Conservation (phyloP, 1,140 invertebrate species). For the Anadara kagoshimensis region DNA sequence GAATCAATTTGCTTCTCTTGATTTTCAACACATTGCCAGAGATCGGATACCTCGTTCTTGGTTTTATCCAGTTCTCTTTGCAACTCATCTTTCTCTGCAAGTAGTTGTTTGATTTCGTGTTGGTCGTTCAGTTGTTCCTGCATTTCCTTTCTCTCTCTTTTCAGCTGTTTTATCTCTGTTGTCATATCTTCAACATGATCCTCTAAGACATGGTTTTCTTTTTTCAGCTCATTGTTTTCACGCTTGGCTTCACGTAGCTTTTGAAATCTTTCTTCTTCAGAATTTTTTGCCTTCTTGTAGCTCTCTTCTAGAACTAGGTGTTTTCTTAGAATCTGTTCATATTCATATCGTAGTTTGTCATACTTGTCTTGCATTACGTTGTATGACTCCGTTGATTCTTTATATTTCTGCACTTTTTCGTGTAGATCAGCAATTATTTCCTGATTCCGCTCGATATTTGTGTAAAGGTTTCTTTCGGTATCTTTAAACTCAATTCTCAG, state of each 20-base stretch:
- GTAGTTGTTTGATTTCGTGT: conserved; percentile 26
- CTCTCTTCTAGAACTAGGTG: neutral
- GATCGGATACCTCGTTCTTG: conserved; percentile 24
- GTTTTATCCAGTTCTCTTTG: conserved; percentile 27
- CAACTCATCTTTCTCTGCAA: conserved; percentile 32
- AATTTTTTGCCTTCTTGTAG: conserved; percentile 17
- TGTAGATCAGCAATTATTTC: conserved; percentile 10
- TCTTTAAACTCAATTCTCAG: conserved; percentile 23
- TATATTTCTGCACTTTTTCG: conserved; percentile 19
- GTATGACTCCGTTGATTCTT: conserved; percentile 17
- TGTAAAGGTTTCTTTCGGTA: neutral
- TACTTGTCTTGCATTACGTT: conserved; percentile 19
- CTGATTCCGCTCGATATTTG: conserved; percentile 14
- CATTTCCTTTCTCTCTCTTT: conserved; percentile 21
- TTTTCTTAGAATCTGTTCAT: too few relatives aligned
- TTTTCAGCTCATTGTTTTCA: conserved; percentile 24
- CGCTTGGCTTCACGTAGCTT: conserved; percentile 8
- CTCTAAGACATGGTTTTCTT: conserved; percentile 6
- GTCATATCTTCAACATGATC: conserved; percentile 16
- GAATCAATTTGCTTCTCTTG: conserved; percentile 1
- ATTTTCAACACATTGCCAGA: conserved; percentile 9
- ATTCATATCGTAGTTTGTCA: conserved; percentile 9
- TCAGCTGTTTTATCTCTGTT: conserved; percentile 16
- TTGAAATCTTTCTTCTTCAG: conserved; percentile 27
- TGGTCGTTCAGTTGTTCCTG: conserved; percentile 28